These are phyloP conservation scores for Myrmecobius fasciatus DNA, from an alignment of 2,113 vertebrate species.

Conservation along the genomic window DNA sequence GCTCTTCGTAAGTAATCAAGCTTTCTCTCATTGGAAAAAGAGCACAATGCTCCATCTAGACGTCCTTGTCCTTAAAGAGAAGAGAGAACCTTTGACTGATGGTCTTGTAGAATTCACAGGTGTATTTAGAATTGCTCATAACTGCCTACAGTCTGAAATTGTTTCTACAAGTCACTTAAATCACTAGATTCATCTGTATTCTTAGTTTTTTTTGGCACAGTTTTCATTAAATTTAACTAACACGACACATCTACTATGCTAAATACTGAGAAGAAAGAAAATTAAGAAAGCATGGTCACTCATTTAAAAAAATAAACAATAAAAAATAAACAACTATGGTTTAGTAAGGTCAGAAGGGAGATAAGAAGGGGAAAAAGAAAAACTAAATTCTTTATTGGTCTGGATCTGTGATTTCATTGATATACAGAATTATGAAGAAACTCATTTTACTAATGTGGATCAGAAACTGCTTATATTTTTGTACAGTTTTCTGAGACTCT, in stretches of 20 bases:
- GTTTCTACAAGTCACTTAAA: background rate
- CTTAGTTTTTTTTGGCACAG: background rate
- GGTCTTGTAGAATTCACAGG: background rate
- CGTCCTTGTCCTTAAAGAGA: slow-evolving; percentile 87
- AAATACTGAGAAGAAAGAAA: background rate
- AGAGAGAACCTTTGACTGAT: slow-evolving; percentile 23
- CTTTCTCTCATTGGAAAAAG: slow-evolving; percentile 91
- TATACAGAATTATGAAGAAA: background rate
- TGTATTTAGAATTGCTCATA: background rate
- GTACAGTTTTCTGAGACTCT: background rate
- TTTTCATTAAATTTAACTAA: background rate
- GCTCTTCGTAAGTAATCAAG: slow-evolving; percentile 90
- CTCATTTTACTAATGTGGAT: background rate
- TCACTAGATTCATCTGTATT: background rate
- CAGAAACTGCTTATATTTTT: background rate
- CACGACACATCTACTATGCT: background rate
- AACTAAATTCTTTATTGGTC: background rate
- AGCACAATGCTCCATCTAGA: slow-evolving; percentile 90
- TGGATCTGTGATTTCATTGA: background rate
- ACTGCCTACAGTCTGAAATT: background rate
- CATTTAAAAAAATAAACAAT: background rate
- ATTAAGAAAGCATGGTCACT: background rate
- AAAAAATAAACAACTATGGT: background rate
- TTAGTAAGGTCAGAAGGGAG: background rate
- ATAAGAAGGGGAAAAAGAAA: background rate